phyloP scores from a whole-genome alignment of 2,797 vertebrate species.

The Enteromius anoplus region DNA sequence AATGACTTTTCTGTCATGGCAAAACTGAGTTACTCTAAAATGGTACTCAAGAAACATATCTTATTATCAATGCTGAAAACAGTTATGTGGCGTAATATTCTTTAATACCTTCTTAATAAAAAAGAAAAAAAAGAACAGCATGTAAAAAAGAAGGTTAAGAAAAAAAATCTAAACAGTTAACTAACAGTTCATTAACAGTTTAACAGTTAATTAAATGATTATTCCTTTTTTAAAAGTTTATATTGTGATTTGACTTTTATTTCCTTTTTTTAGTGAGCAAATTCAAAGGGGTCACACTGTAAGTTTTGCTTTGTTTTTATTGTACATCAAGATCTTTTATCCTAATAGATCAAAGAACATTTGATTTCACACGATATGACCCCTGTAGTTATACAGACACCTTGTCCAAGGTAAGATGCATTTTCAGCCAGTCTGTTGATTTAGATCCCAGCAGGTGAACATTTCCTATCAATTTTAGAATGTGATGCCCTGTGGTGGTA shows the following conservation, averaged over 20 bases:
- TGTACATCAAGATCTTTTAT: neutral
- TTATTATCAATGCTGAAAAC: no score
- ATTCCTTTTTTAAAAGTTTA: neutral
- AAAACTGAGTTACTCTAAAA: no score
- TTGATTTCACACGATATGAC: neutral
- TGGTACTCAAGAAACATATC: no score
- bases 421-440: conserved; percentile 12
- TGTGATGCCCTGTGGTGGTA: neutral
- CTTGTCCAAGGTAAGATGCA: neutral
- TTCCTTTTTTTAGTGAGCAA: neutral
- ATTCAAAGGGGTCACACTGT: neutral
- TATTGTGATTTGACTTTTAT: neutral
- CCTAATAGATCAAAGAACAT: neutral
- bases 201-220: neutral
- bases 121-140: no score
- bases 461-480: conserved; percentile 1
- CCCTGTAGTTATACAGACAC: neutral
- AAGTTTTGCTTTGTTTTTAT: neutral
- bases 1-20: neutral
- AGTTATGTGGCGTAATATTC: no score
- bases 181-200: no score
- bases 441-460: neutral
- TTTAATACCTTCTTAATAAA: no score
- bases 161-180: no score
- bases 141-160: no score